Conservation (phyloP, 2,113 vertebrate genomes). For the Ivindomyrus marchei region DNA sequence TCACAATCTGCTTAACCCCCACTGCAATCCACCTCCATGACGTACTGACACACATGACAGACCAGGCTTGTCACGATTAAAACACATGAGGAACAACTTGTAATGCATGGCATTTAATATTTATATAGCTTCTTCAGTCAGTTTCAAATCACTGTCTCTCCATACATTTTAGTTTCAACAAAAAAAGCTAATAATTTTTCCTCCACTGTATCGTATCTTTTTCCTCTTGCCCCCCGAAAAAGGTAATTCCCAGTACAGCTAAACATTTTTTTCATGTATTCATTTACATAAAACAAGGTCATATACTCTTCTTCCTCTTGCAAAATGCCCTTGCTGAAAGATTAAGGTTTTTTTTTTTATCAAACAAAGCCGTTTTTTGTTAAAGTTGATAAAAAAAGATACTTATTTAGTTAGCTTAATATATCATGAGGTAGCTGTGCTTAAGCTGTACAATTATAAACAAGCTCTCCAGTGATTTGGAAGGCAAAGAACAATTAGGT, state of each 20-base stretch:
- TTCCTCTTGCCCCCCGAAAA: slow-evolving; percentile 21
- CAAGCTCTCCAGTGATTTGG: slow-evolving; percentile 1
- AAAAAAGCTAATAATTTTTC: neutral
- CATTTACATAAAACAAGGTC: slow-evolving; percentile 39
- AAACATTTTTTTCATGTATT: slow-evolving; percentile 22
- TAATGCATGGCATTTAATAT: neutral
- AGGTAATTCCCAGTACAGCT: slow-evolving; percentile 32
- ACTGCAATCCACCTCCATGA: slow-evolving; percentile 48
- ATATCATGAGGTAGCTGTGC: neutral
- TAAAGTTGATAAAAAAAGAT: neutral
- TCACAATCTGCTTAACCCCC: slow-evolving; percentile 53
- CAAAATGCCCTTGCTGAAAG: neutral
- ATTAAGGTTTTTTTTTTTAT: neutral
- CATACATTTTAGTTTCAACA: neutral
- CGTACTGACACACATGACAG: slow-evolving; percentile 65
- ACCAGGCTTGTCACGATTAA: slow-evolving; percentile 58
- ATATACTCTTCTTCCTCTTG: slow-evolving; percentile 4
- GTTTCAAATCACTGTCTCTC: neutral
- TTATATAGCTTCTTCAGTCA: neutral
- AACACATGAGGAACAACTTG: slow-evolving; percentile 31
- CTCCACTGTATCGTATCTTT: neutral
- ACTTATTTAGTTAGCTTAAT: neutral
- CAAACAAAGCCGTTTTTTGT: neutral
- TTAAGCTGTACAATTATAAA: neutral
- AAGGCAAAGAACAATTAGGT: neutral